Conservation (phyloP, 2,797 vertebrate genomes). For the Liasis olivaceus region DNA sequence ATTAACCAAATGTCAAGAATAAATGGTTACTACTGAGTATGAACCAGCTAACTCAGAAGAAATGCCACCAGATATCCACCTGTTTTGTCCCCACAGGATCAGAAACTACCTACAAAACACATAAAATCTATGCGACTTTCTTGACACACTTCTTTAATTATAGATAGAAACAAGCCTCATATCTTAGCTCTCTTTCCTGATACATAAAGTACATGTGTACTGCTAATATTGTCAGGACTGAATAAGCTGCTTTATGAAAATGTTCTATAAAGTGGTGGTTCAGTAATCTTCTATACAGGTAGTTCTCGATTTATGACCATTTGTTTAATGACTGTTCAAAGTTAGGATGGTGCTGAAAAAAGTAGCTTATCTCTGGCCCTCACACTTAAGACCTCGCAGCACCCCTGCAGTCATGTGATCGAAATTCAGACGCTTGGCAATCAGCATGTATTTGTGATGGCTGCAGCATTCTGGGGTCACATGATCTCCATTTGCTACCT, state of each 20-base stretch:
- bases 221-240: not conserved
- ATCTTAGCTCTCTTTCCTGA: not conserved
- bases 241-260: constrained; percentile 26
- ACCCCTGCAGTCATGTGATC: no score
- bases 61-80: not conserved
- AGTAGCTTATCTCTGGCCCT: no score
- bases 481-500: no score
- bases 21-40: not conserved
- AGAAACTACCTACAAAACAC: not conserved
- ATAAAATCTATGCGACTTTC: not conserved
- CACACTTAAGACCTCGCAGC: no score
- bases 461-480: no score
- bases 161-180: not conserved
- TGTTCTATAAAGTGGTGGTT: not conserved
- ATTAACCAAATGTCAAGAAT: not conserved
- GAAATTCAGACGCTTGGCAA: no score
- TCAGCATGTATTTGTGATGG: no score
- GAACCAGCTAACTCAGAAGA: not conserved
- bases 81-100: not conserved
- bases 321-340: no score
- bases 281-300: not conserved
- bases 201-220: not conserved
- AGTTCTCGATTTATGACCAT: no score
- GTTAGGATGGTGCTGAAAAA: no score
- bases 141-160: not conserved